phyloP scores from a whole-genome alignment of 92 coral and sea anemone species.

The Zoanthus sociatus region DNA sequence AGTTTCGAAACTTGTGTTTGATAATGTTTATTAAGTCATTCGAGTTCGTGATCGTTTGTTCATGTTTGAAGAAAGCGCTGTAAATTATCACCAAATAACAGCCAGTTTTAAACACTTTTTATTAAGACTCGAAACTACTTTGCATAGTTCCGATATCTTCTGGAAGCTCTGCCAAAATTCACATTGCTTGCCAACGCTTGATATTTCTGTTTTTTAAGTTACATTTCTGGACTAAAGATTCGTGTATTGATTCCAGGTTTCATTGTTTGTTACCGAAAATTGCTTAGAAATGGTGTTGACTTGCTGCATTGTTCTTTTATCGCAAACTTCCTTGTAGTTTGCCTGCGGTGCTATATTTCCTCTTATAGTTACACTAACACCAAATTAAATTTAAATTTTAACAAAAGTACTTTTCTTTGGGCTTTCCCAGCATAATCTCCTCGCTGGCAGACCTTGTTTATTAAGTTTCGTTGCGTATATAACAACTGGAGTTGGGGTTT shows the following conservation, averaged over 20 bases:
- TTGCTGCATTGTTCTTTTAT: too few relatives aligned
- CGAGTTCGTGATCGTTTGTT: background rate
- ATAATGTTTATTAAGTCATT: background rate
- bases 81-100: background rate
- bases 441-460: too few relatives aligned
- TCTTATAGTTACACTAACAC: too few relatives aligned
- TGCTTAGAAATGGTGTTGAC: background rate
- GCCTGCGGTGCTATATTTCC: too few relatives aligned
- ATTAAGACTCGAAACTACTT: background rate
- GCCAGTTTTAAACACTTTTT: background rate
- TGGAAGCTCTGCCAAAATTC: background rate
- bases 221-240: background rate
- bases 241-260: background rate
- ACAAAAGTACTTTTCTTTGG: too few relatives aligned
- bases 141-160: background rate
- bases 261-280: background rate
- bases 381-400: too few relatives aligned
- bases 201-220: background rate
- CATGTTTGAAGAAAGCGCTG: background rate
- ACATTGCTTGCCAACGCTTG: background rate
- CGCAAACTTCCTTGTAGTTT: too few relatives aligned
- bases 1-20: slow-evolving; percentile 49
- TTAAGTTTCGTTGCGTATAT: too few relatives aligned
- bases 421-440: too few relatives aligned
- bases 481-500: too few relatives aligned